A percentile compares a stretch with the other conserved stretches of the same genome.
Evolutionary conservation across 1,140 invertebrate genomes (phyloP).

Genomic region (Bicyclus anynana): DNA sequence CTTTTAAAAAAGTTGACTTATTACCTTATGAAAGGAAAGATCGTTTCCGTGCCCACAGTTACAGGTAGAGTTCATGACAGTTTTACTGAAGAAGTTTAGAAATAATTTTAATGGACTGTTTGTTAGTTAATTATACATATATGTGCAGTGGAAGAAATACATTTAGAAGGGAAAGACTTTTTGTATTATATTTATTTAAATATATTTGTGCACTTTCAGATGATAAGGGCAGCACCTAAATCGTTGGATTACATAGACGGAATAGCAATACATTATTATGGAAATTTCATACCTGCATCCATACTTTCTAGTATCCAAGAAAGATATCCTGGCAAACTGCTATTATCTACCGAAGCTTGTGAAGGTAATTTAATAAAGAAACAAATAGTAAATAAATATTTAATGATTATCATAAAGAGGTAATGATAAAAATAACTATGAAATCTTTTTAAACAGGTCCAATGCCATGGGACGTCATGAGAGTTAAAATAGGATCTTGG

Average conservation of each 20-base stretch:
- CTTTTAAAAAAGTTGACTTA: no score
- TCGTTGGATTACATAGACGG: conserved; percentile 82
- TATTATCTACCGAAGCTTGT: conserved; percentile 85
- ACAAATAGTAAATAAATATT: no score
- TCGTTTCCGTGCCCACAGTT: no score
- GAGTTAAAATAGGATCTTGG: conserved; percentile 60
- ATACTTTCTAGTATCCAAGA: conserved; percentile 76
- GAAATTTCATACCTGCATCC: conserved; percentile 74
- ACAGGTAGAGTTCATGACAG: no score
- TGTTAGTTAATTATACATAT: no score
- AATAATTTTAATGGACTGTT: no score
- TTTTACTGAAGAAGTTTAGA: no score
- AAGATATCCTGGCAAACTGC: conserved; percentile 80
- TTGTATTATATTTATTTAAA: neutral
- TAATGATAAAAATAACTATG: no score
- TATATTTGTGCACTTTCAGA: conserved; percentile 44
- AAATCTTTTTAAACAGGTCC: conserved; percentile 39
- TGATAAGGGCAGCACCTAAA: conserved; percentile 49
- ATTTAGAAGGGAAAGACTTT: no score
- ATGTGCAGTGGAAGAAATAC: no score
- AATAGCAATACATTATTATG: conserved; percentile 85
- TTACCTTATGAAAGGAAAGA: no score
- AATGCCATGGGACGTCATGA: conserved; percentile 55
- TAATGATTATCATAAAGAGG: no score
- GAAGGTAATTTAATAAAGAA: conserved; percentile 70